phyloP scores from a whole-genome alignment of 1,140 invertebrate genomes.

The Cydia amplana region DNA sequence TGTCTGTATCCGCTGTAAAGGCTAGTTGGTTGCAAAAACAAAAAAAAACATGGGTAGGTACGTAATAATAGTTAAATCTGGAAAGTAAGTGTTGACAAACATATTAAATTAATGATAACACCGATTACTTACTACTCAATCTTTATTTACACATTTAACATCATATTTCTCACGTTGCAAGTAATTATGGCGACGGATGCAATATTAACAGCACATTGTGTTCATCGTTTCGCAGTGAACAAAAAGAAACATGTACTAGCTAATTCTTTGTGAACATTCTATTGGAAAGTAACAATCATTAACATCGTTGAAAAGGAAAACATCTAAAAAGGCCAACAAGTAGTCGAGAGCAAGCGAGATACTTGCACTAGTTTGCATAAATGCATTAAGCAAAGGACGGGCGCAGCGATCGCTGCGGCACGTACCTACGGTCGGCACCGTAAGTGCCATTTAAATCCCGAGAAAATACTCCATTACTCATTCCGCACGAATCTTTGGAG shows the following conservation, averaged over 20 bases:
- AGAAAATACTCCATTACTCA: constrained; percentile 43
- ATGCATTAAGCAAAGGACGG: constrained; percentile 57
- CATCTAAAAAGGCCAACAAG: constrained; percentile 41
- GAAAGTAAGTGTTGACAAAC: too few relatives aligned
- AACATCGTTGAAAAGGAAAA: constrained; percentile 13
- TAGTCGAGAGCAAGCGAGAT: constrained; percentile 53
- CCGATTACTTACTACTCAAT: not conserved
- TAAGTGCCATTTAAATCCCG: constrained; percentile 59
- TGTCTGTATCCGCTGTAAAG: not conserved
- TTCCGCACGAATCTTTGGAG: not conserved
- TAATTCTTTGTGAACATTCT: constrained; percentile 15
- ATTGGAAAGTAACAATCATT: constrained; percentile 29
- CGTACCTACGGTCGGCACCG: constrained; percentile 46
- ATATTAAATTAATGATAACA: too few relatives aligned
- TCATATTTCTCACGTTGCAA: not conserved
- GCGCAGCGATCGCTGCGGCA: constrained; percentile 51
- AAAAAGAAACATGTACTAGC: constrained; percentile 4
- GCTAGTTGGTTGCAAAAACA: too few relatives aligned
- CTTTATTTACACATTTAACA: not conserved
- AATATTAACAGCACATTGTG: not conserved
- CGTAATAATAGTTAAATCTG: too few relatives aligned
- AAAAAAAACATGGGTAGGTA: too few relatives aligned
- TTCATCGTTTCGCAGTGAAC: not conserved
- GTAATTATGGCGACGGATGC: not conserved
- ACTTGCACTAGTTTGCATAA: constrained; percentile 61